Base-by-base conservation (phyloP, 2,113 vertebrate species). In the Egretta garzetta region DNA sequence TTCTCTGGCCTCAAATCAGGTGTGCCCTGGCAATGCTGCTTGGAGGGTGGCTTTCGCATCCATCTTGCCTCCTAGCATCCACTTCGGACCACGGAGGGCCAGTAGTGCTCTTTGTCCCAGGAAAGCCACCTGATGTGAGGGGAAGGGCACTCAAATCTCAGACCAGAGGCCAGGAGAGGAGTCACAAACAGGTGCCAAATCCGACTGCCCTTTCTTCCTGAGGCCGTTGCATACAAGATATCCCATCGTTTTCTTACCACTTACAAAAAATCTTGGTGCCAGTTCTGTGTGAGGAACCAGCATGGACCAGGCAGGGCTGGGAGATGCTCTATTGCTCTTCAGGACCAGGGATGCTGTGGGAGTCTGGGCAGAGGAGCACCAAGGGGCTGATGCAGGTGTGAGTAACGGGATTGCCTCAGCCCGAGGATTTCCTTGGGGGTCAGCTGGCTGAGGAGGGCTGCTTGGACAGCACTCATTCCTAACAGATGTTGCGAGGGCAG, bases 381-480 rank as follows among this genome's bases (percentile, higher is more conserved):
- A 26, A 18, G n/a, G 37, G 12, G 14, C 23, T 18, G 22, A 30
- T 1, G 8, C 17, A 70, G 68, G 50, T 52, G 28, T 10, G 59
- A 26, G 55, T 17, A 67, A 45, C 0, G 0, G 19, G 35, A 64
- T 23, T 27, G 13, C 47, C 60, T 55, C 52, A 63, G 59, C 37
- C 49, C 24, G n/a, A 63, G 14, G 45, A 17, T 76, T 76, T 67
- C 41, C 62, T 58, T 4, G 4, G 27, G 5, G 9, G 8, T 53
- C 62, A 52, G 49, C 49, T 24, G 47, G 10, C 37, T 11, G n/a
- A 92, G 59, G 30, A 58, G 5, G 41, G 50, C 73, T 67, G 59
- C 55, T 50, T 3, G 1, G 17, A 12, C 1, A 0, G 47, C 60
- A 19, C 7, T 6, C 8, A 30, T 32, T 35, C n/a, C 58, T 14